phyloP scores from a whole-genome alignment of 2,113 vertebrate genomes.

The Neolamprologus tretocephalus region DNA sequence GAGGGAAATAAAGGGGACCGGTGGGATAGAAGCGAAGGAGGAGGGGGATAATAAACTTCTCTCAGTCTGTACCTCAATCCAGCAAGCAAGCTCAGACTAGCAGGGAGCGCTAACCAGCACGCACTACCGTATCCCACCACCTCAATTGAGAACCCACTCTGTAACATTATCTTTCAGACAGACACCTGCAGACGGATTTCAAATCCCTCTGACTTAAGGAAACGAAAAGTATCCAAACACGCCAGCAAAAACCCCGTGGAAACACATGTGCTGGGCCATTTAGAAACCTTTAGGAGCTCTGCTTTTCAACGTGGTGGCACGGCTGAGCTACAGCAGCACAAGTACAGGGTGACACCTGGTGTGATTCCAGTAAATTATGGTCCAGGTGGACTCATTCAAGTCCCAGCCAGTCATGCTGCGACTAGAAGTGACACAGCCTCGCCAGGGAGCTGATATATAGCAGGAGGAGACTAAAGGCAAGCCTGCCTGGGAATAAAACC shows the following conservation, averaged over 20 bases:
- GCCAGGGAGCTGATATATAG: not conserved
- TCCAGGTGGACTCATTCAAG: conserved; percentile 4
- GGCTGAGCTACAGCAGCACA: not conserved
- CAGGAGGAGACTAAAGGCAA: not conserved
- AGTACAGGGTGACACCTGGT: conserved; percentile 30
- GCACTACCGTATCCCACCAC: not conserved
- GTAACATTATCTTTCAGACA: not conserved
- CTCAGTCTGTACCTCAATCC: conserved; percentile 1
- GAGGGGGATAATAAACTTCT: conserved; percentile 3
- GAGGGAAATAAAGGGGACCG: not conserved
- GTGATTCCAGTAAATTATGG: conserved; percentile 10
- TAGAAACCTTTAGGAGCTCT: not conserved
- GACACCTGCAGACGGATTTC: not conserved
- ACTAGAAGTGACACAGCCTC: conserved; percentile 5
- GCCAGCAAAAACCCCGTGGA: not conserved
- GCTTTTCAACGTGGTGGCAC: not conserved
- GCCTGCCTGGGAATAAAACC: not conserved
- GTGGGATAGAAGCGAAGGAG: not conserved
- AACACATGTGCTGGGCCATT: not conserved
- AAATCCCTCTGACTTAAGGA: not conserved
- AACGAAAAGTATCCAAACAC: not conserved
- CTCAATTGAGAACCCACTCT: not conserved
- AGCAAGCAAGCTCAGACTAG: conserved; percentile 60
- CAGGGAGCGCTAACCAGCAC: not conserved
- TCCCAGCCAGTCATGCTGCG: not conserved